Base-by-base conservation (phyloP, 1,140 invertebrate species). In the Drosophila sturtevanti region DNA sequence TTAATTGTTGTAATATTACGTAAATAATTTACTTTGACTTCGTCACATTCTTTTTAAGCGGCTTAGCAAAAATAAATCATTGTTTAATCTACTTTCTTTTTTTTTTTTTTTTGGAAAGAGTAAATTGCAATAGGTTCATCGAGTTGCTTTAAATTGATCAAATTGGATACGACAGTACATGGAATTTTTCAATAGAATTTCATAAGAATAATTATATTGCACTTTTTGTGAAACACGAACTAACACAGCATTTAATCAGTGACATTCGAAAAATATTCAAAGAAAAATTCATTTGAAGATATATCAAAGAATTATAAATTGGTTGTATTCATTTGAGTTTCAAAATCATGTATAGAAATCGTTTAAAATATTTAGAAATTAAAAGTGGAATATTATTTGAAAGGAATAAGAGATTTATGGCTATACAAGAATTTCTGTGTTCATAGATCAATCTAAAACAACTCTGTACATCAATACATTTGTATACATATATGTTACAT, bases 1-100 rank as follows among this genome's bases (percentile, higher is more conserved):
- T 62, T 79, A 73, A 48, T 48, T 48, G 41, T 82, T 58, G 64
- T 74, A 79, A 72, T 70, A 71, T 68, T 81, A 67, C 81, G 68
- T 89, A 78, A 67, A 62, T 85, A 85, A 84, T 89, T 84, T 84
- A 89, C 56, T 38, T 84, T 58, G 79, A 85, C 81, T 86, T 86
- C 78, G 78, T 86, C 81, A 87, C 82, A 86, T 86, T 86, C 81
- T n/a, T n/a, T n/a, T n/a, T 85, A 66, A 59, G 77, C 85, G 78
- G 65, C 74, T 72, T 84, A 85, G 69, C 81, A 85, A 81, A 85
- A 71, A 86, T 81, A 84, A 85, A 77, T 68, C 62, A 80, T 67
- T 67, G 54, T 80, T 80, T 77, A 79, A 37, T 77, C 73, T 86
- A 81, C 34, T 48, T 37, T 16, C n/a, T 21, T 64, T 72, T 73